Base-by-base conservation (phyloP, 2,888 invertebrate genomes). In the Synergus itoensis region DNA sequence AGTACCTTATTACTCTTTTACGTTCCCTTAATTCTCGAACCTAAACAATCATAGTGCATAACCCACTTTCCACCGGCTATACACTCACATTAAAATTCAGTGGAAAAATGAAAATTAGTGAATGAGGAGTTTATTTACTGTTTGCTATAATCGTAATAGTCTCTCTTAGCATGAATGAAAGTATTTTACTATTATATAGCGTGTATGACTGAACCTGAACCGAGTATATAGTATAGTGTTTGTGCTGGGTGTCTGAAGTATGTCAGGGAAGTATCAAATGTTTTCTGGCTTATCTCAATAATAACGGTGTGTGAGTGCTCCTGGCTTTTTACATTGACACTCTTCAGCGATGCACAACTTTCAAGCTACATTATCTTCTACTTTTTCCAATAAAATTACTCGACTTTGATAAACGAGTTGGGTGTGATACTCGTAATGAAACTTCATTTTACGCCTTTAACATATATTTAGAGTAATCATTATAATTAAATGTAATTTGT, bases 231-330 rank as follows among this genome's bases (percentile, higher is more conserved):
- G 48, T 36, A 12, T n/a, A 43, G 43, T 65, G 18, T 65, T 65
- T 65, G 65, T 65, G 18, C 65, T 65, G 65, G 18, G 18, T 41
- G 28, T 53, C 53, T 73, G 9, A 53, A 73, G 53, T 73, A 57
- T 57, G 53, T 73, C 53, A 73, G 53, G 73, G 40, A 73, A 73
- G 73, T 73, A 73, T 73, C 73, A 73, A 57, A 73, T 73, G 53
- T 73, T 73, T 36, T 73, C 69, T 53, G 45, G 45, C 69, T 73
- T 73, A 73, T 73, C 73, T 36, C 53, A 11, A 73, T 69, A 9
- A 73, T 40, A 53, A 16, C 8, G 14, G 28, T 28, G 36, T 36
- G 53, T 73, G n/a, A n/a, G 48, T 48, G 36, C 14, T 7, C 18
- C 11, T 9, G 40, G 4, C 18, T 45, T 12, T 18, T n/a, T 2